Evolutionary conservation across 2,888 invertebrate genomes (phyloP).

Genomic region (Leucozona laternaria): DNA sequence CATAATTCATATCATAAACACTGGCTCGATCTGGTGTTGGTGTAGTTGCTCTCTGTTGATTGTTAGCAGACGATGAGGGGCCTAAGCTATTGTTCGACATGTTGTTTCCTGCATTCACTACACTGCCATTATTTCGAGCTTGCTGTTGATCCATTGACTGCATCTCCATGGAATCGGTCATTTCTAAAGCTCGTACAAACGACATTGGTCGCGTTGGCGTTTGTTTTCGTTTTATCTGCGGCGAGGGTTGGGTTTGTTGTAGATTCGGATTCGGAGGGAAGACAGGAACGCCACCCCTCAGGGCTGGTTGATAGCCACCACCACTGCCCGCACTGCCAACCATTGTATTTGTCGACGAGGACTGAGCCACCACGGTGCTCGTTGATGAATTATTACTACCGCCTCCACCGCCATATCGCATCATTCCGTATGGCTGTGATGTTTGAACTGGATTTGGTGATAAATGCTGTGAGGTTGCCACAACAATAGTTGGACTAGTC

Average conservation of each 20-base stretch:
- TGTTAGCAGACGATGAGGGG: slow-evolving; percentile 79
- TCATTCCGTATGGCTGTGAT: slow-evolving; percentile 80
- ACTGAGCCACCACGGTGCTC: slow-evolving; percentile 69
- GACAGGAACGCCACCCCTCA: slow-evolving; percentile 88
- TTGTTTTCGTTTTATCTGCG: slow-evolving; percentile 86
- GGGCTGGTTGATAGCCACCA: slow-evolving; percentile 86
- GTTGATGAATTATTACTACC: slow-evolving; percentile 70
- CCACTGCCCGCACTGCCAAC: slow-evolving; percentile 72
- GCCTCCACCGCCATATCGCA: slow-evolving; percentile 80
- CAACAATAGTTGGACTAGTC: slow-evolving; percentile 87
- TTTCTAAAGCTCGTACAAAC: slow-evolving; percentile 94
- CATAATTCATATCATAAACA: slow-evolving; percentile 97
- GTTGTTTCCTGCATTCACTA: slow-evolving; percentile 75
- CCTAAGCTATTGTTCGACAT: slow-evolving; percentile 64
- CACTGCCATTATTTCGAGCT: slow-evolving; percentile 79
- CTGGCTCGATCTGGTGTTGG: slow-evolving; percentile 93
- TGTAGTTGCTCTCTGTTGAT: slow-evolving; percentile 84
- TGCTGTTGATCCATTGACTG: slow-evolving; percentile 84
- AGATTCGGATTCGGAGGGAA: slow-evolving; percentile 85
- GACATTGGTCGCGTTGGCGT: slow-evolving; percentile 90
- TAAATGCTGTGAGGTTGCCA: slow-evolving; percentile 81
- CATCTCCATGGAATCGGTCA: slow-evolving; percentile 95
- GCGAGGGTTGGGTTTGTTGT: slow-evolving; percentile 83
- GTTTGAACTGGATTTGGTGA: slow-evolving; percentile 78
- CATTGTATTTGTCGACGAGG: slow-evolving; percentile 73